Conservation (phyloP, 2,113 vertebrate species). For the Rhinoderma darwinii region DNA sequence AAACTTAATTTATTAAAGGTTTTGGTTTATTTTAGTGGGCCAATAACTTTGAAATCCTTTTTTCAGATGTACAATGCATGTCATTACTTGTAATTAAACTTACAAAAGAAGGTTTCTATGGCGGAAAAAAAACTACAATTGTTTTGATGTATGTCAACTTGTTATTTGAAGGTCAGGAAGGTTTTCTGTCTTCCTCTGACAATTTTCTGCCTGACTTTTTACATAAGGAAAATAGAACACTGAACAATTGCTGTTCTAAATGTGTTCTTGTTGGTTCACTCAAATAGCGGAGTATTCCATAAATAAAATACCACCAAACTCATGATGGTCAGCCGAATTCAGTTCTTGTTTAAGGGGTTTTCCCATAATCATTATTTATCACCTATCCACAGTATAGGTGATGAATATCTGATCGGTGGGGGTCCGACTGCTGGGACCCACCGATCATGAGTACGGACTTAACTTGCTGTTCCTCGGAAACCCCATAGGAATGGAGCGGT, state of each 20-base stretch:
- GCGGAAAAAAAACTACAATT: conserved; percentile 20
- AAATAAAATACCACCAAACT: neutral
- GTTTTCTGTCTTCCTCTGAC: conserved; percentile 29
- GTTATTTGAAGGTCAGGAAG: conserved; percentile 41
- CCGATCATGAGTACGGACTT: too few species aligned
- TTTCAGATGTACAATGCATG: neutral
- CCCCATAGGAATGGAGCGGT: too few species aligned
- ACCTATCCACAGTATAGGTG: too few species aligned
- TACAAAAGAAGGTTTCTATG: neutral
- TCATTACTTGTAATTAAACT: conserved; percentile 30
- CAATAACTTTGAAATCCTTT: neutral
- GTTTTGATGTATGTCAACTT: conserved; percentile 44
- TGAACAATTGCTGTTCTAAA: neutral
- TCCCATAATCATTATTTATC: too few species aligned
- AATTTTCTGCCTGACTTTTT: conserved; percentile 11
- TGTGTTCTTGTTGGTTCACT: neutral
- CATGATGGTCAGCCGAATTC: neutral
- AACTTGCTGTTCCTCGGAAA: too few species aligned
- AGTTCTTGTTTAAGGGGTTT: neutral
- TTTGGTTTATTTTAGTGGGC: neutral
- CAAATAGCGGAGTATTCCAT: neutral
- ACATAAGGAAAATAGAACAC: neutral
- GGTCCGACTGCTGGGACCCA: too few species aligned
- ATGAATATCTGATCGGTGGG: too few species aligned
- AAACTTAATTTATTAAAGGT: neutral